Evolutionary conservation across 2,888 invertebrate species (phyloP).

Genomic region (Eupithecia subumbrata): DNA sequence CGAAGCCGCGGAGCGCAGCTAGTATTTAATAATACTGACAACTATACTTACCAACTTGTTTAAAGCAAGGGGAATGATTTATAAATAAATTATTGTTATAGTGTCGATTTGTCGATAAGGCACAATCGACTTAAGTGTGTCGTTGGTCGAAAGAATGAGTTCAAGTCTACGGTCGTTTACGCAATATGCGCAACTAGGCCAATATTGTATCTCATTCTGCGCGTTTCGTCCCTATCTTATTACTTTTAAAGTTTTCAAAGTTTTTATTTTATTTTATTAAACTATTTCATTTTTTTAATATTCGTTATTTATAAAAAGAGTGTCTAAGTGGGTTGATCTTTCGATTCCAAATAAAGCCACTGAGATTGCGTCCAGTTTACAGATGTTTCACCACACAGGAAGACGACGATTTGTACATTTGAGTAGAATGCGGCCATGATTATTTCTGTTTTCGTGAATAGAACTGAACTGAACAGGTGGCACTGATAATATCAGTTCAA

Average conservation of each 20-base stretch:
- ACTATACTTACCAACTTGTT: neutral
- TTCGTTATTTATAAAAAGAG: neutral
- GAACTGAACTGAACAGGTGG: slow-evolving; percentile 52
- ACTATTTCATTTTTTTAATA: neutral
- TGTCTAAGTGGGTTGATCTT: neutral
- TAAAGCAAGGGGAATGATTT: neutral
- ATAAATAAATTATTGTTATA: neutral
- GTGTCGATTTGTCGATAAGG: neutral
- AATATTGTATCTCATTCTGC: slow-evolving; percentile 67
- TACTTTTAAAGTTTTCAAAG: slow-evolving; percentile 31
- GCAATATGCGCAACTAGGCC: slow-evolving; percentile 76
- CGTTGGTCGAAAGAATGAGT: slow-evolving; percentile 69
- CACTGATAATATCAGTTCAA: slow-evolving; percentile 15
- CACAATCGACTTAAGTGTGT: slow-evolving; percentile 52
- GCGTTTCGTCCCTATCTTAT: slow-evolving; percentile 39
- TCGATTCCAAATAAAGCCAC: slow-evolving; percentile 3
- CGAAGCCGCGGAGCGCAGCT: too few relatives aligned
- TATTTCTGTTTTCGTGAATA: slow-evolving; percentile 41
- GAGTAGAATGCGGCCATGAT: slow-evolving; percentile 53
- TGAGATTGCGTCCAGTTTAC: slow-evolving; percentile 14
- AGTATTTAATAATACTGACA: too few relatives aligned
- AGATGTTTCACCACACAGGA: slow-evolving; percentile 41
- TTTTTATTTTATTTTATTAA: neutral
- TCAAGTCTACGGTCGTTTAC: slow-evolving; percentile 80
- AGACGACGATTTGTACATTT: slow-evolving; percentile 45